phyloP scores from a whole-genome alignment of 2,797 vertebrate species.

The Enteromius treurensis region DNA sequence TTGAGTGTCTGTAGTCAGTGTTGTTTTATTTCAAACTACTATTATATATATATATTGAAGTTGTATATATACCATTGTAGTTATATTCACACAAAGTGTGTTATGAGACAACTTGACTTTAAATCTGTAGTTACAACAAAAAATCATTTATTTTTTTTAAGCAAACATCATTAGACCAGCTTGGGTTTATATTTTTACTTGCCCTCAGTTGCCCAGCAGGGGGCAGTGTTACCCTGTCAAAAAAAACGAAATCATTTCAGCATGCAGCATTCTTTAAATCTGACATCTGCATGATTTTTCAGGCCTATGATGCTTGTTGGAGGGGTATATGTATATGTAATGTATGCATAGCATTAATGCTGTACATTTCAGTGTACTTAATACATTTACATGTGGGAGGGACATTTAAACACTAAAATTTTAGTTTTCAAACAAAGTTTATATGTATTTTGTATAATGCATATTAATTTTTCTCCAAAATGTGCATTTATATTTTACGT shows the following conservation, averaged over 20 bases:
- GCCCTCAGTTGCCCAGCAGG: conserved; percentile 26
- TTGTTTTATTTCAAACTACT: background rate
- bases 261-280: background rate
- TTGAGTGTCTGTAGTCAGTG: background rate
- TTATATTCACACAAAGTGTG: too few species aligned
- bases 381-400: background rate
- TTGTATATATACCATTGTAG: too few species aligned
- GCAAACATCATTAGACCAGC: background rate
- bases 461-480: background rate
- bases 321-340: background rate
- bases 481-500: background rate
- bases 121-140: background rate
- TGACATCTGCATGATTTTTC: background rate
- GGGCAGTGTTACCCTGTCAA: conserved; percentile 53
- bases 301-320: background rate
- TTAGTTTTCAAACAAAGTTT: background rate
- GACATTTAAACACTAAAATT: background rate
- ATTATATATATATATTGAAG: background rate
- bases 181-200: background rate
- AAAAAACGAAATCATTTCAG: background rate
- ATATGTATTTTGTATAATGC: background rate
- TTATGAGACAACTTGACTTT: background rate
- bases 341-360: background rate
- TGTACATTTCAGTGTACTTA: background rate
- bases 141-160: background rate